Conservation (phyloP, 2,888 invertebrate genomes). For the Agrenia bidenticulata region DNA sequence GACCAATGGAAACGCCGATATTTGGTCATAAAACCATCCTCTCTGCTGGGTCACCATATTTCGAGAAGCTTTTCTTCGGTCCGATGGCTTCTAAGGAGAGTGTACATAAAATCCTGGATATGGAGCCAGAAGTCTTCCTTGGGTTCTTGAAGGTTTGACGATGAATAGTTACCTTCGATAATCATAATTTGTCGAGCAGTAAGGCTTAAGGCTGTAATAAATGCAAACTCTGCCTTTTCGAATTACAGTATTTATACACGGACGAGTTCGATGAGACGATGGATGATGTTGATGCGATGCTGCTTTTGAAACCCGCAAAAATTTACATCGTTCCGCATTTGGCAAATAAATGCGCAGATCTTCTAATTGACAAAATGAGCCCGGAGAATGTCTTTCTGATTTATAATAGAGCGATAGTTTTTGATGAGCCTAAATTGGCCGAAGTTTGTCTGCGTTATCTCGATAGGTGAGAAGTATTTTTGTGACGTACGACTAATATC, state of each 20-base stretch:
- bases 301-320: conserved; percentile 80
- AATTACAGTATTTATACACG: conserved; percentile 66
- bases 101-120: conserved; percentile 72
- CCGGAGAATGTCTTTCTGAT: conserved; percentile 82
- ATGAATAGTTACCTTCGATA: background rate
- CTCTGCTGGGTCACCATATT: conserved; percentile 79
- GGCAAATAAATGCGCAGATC: conserved; percentile 80
- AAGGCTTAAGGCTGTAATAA: too few relatives aligned
- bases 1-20: conserved; percentile 62
- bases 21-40: conserved; percentile 71
- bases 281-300: conserved; percentile 83
- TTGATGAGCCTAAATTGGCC: conserved; percentile 80
- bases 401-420: conserved; percentile 73
- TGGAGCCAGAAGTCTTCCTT: conserved; percentile 78
- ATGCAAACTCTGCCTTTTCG: too few relatives aligned
- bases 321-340: conserved; percentile 82
- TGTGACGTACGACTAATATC: too few relatives aligned
- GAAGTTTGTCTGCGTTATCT: conserved; percentile 77
- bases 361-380: conserved; percentile 68
- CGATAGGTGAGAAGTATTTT: conserved; percentile 65
- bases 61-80: conserved; percentile 84
- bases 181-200: too few relatives aligned
- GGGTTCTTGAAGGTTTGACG: conserved; percentile 63
- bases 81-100: conserved; percentile 65
- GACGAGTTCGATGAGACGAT: conserved; percentile 72